phyloP scores from a whole-genome alignment of 64 coral and sea anemone genomes.

The Stylophora pistillata region DNA sequence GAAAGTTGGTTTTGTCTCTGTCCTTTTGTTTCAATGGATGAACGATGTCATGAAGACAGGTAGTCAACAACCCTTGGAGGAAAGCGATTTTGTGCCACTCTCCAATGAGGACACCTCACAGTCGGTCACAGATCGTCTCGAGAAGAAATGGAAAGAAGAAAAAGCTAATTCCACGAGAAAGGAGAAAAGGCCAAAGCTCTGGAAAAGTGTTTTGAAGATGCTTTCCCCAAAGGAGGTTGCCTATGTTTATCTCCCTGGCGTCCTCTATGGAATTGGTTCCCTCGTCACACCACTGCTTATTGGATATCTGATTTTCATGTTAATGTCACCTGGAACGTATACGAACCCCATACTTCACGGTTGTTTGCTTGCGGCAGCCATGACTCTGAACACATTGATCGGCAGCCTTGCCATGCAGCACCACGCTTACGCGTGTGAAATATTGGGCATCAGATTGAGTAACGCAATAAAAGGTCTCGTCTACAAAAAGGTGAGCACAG shows the following conservation, averaged over 20 bases:
- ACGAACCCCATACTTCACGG: background rate
- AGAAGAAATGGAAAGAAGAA: background rate
- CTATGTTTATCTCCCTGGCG: background rate
- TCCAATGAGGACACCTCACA: too few species aligned
- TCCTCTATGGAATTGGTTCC: background rate
- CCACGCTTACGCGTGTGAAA: background rate
- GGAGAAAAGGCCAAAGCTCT: background rate
- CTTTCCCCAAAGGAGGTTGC: background rate
- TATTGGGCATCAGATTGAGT: background rate
- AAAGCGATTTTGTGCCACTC: too few species aligned
- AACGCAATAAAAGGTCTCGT: background rate
- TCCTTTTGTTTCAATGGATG: too few species aligned
- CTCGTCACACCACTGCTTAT: too few species aligned
- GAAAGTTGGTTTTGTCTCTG: too few species aligned
- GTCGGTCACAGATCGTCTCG: too few species aligned
- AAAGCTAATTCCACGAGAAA: background rate
- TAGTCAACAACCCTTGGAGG: too few species aligned
- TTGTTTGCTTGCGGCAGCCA: background rate
- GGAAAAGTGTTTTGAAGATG: constrained; percentile 3
- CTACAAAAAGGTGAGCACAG: background rate
- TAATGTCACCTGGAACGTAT: background rate
- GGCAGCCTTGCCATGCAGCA: background rate
- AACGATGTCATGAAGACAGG: too few species aligned
- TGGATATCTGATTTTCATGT: background rate
- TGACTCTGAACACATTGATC: background rate